Evolutionary conservation across 2,113 vertebrate genomes (phyloP), one percentile per base, ranked within the genome.

Genomic region (Macrotis lagotis): DNA sequence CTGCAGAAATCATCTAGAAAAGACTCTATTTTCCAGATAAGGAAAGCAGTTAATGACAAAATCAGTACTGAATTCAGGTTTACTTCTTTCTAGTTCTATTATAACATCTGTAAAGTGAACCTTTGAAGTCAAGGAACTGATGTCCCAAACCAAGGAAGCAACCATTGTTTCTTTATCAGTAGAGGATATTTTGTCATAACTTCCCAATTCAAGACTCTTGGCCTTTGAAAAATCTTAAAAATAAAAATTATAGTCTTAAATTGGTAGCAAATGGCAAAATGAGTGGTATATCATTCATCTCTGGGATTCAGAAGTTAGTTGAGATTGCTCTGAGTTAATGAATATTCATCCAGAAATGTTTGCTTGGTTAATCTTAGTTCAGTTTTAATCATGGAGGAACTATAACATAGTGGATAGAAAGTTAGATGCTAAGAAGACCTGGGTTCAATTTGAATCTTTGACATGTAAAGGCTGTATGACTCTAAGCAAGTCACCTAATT

Each of bases 201-300:
- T 16, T n/a, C 12, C 31, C 16, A 74, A 74, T n/a, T 74, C 66
- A 74, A n/a, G 14, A 74, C 14, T 74, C 66, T 74, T 74, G 59
- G 14, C 66, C 37, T 74, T 94, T 94, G 12, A 25, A 89, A 96
- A 91, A 28, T 19, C 48, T 91, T 25, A 55, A 50, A 96, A 95
- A 90, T 24, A 93, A 88, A 49, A 25, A 37, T 14, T 28, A 28
- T 37, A 90, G 5, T 91, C 89, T 90, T 66, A 55, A 96, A 93
- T 53, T 94, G 53, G n/a, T n/a, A 37, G 28, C 90, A 51, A 90
- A 12, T 93, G 92, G 37, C 26, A 91, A 52, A 47, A 37, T 47
- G 52, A 91, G 51, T 88, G 9, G 44, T 93, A 16, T 91, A 55
- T 92, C 51, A n/a, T 92, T 49, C 50, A 28, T 93, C 91, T 66